phyloP scores from a whole-genome alignment of 2,113 vertebrate genomes.

The Hylia prasina region DNA sequence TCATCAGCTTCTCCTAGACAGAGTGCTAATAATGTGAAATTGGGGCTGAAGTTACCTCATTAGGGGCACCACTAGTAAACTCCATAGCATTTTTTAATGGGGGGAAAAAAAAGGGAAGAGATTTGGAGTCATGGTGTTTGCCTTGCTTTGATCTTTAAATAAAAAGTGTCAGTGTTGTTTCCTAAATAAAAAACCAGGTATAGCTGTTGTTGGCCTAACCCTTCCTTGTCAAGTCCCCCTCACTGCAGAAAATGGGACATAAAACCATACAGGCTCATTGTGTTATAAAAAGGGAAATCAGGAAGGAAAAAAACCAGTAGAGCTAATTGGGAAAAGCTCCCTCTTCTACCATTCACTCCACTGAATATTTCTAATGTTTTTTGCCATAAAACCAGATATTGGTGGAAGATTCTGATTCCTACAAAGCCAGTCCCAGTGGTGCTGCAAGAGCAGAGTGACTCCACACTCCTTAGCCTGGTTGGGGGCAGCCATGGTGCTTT shows the following conservation, averaged over 20 bases:
- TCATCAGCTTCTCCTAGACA: constrained; percentile 41
- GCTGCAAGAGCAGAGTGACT: background rate
- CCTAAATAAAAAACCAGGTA: background rate
- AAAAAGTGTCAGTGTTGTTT: constrained; percentile 7
- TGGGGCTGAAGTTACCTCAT: constrained; percentile 49
- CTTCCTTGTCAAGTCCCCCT: background rate
- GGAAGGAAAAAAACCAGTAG: background rate
- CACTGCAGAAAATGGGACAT: background rate
- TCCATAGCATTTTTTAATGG: background rate
- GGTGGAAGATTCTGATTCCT: background rate
- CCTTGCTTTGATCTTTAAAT: constrained; percentile 42
- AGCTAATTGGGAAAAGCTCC: background rate
- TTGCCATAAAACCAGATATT: background rate
- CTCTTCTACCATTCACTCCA: background rate
- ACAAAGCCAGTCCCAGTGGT: background rate
- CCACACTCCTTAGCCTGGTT: background rate
- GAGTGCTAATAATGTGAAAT: constrained; percentile 45
- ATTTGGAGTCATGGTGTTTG: background rate
- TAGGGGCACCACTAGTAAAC: constrained; percentile 33
- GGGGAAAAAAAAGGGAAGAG: background rate
- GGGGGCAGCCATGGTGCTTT: background rate
- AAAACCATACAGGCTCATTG: background rate
- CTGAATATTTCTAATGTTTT: background rate
- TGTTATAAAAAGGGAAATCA: background rate
- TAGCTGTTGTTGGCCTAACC: background rate